phyloP scores from a whole-genome alignment of 2,888 invertebrate species.

The Corythucha ciliata region DNA sequence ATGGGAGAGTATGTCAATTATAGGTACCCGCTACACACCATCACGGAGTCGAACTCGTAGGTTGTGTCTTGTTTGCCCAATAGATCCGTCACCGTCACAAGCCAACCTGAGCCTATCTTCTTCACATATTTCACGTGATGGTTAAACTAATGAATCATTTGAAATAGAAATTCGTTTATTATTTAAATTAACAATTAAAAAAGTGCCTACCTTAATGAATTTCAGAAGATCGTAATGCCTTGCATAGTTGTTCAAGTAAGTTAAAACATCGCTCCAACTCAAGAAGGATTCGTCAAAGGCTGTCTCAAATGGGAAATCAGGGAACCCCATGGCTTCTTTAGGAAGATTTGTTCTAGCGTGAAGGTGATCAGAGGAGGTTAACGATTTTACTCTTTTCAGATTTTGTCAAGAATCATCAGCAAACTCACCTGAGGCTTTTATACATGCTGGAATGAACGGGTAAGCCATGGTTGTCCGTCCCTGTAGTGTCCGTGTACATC shows the following conservation, averaged over 20 bases:
- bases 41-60: constrained; percentile 52
- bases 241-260: constrained; percentile 59
- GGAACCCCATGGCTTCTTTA: constrained; percentile 88
- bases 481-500: constrained; percentile 59
- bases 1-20: no score
- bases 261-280: constrained; percentile 53
- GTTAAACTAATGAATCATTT: constrained; percentile 30
- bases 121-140: constrained; percentile 34
- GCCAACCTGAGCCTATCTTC: constrained; percentile 43
- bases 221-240: constrained; percentile 52
- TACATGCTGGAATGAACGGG: constrained; percentile 75
- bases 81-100: constrained; percentile 44
- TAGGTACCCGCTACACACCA: constrained; percentile 57
- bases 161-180: neutral
- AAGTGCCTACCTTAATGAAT: constrained; percentile 51
- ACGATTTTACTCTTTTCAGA: no score
- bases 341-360: constrained; percentile 90
- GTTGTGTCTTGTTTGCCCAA: constrained; percentile 42
- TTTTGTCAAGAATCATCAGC: neutral
- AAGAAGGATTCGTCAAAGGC: constrained; percentile 55
- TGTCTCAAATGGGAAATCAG: constrained; percentile 51
- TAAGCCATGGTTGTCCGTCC: constrained; percentile 54
- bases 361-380: no score
- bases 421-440: constrained; percentile 51
- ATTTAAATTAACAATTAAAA: neutral